Evolutionary conservation across 2,113 vertebrate species (phyloP), one percentile per base, ranked within the genome.

Genomic region (Alethe castanea): DNA sequence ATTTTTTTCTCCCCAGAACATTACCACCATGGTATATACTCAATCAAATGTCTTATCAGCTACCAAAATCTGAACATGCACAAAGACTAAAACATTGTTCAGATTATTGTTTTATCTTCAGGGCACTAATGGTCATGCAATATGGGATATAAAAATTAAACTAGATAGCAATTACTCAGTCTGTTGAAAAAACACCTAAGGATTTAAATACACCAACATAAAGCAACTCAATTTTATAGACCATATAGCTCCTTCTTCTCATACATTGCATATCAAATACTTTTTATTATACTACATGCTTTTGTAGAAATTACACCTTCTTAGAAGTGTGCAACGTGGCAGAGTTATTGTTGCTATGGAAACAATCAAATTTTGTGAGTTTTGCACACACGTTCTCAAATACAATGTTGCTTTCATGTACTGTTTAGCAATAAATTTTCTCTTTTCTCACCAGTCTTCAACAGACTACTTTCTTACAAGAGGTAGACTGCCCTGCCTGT

Each of bases 331-430:
- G n/a, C 38, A 86, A 22, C 45, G 45, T 88, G 61, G 45, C 59
- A 82, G 33, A 72, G 69, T 69, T 93, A 82, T 90, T 62, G 86
- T 94, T 96, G 78, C 71, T 69, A 95, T 88, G 73, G 90, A 74
- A 94, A 92, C 67, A 67, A 59, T 88, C 88, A 90, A 90, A 84
- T 53, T 71, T 78, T 40, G 20, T 92, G 62, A 91, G 72, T 92
- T 89, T 91, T 38, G 38, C 84, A 78, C 50, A 81, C 50, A 60
- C 20, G 52, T 92, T 89, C 56, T 94, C 48, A 84, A 42, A 88
- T 50, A 83, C 19, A 94, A 80, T 70, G 20, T 5, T 79, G 25
- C 24, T 79, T 91, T 94, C 73, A 83, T 36, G 36, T 69, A 84
- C 57, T 56, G 66, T 71, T 93, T 81, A 66, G 25, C 35, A 82